Conservation (phyloP, 2,888 invertebrate genomes). For the Drosophila lutescens region DNA sequence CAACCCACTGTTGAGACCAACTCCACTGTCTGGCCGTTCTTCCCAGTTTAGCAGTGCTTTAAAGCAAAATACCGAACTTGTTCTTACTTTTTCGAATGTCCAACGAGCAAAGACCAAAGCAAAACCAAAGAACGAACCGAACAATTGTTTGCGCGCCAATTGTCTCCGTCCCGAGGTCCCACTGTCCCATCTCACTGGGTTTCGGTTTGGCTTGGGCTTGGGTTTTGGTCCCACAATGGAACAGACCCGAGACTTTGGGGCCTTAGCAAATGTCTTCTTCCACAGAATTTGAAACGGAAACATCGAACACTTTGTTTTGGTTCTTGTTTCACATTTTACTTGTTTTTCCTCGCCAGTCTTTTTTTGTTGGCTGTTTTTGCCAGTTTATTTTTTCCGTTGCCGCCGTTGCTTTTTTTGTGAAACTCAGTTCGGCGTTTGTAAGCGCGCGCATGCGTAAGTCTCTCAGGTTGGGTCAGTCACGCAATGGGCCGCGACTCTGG, state of each 20-base stretch:
- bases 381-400: constrained; percentile 14
- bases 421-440: constrained; percentile 68
- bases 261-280: constrained; percentile 81
- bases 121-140: constrained; percentile 58
- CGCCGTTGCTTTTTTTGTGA: constrained; percentile 41
- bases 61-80: constrained; percentile 74
- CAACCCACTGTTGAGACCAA: constrained; percentile 20
- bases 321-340: constrained; percentile 73
- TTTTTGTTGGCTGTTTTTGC: constrained; percentile 27
- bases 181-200: constrained; percentile 41
- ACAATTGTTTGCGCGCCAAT: constrained; percentile 79
- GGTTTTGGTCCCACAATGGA: constrained; percentile 41
- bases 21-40: constrained; percentile 41
- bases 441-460: constrained; percentile 83
- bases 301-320: constrained; percentile 82
- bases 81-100: constrained; percentile 45
- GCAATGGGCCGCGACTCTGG: constrained; percentile 53
- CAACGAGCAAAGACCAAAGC: constrained; percentile 44
- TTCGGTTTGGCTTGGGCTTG: not conserved
- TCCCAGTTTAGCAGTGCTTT: constrained; percentile 58
- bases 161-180: constrained; percentile 65
- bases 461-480: constrained; percentile 70
- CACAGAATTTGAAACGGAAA: constrained; percentile 83
- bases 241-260: constrained; percentile 29
- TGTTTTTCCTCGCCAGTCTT: constrained; percentile 29